These are phyloP conservation scores for Apotomis turbidana DNA, from an alignment of 2,888 invertebrate genomes.

Conservation along the genomic window DNA sequence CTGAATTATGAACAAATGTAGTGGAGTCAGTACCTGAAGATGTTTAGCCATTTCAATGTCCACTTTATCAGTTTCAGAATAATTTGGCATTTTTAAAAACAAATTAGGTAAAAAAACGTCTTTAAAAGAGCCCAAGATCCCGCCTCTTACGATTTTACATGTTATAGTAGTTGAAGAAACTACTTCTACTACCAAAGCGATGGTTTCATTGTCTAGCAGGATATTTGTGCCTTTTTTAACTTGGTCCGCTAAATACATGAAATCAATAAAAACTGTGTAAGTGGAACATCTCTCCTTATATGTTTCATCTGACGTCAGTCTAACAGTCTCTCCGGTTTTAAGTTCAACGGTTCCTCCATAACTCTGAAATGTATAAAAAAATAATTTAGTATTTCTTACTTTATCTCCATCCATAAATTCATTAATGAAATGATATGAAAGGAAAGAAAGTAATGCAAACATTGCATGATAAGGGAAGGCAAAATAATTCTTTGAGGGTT, in stretches of 20 bases:
- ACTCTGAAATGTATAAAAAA: constrained; percentile 52
- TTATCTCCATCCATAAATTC: no score
- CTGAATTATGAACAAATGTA: background rate
- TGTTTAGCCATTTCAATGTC: constrained; percentile 68
- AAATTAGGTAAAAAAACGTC: constrained; percentile 75
- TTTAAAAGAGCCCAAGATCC: constrained; percentile 68
- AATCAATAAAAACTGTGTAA: constrained; percentile 83
- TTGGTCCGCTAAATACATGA: constrained; percentile 76
- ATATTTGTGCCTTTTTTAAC: constrained; percentile 77
- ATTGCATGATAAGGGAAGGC: no score
- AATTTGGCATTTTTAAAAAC: constrained; percentile 69
- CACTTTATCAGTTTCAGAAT: constrained; percentile 65
- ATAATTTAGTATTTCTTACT: no score
- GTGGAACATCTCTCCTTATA: constrained; percentile 82
- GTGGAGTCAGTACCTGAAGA: constrained; percentile 60
- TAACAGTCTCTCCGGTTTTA: constrained; percentile 71
- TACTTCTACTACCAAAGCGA: constrained; percentile 87
- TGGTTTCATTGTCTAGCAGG: constrained; percentile 87
- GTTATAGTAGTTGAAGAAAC: constrained; percentile 72
- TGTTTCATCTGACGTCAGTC: constrained; percentile 82
- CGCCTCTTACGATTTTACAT: constrained; percentile 72
- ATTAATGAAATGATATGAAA: no score
- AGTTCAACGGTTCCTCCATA: constrained; percentile 68
- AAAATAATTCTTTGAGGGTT: no score
- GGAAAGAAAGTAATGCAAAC: no score